phyloP scores from a whole-genome alignment of 2,113 vertebrate species.

The Callopanchax toddi region DNA sequence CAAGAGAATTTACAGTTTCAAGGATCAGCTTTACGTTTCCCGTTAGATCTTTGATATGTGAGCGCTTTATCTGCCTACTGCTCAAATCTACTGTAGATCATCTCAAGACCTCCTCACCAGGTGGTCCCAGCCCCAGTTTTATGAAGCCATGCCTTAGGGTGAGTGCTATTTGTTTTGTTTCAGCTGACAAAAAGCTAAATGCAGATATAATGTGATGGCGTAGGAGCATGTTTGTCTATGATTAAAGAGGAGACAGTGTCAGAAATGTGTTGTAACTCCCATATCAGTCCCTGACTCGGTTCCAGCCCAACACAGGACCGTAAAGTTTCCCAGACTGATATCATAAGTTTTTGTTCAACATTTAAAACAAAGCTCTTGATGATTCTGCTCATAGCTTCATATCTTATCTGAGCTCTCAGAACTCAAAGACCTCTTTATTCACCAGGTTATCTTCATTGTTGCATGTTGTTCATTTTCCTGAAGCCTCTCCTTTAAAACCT shows the following conservation, averaged over 20 bases:
- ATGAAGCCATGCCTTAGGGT: too few species aligned
- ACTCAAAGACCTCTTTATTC: constrained; percentile 17
- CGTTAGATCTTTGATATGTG: too few species aligned
- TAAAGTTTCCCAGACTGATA: constrained; percentile 51
- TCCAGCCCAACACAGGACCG: not conserved
- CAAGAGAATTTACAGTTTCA: not conserved
- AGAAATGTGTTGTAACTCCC: not conserved
- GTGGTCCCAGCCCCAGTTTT: too few species aligned
- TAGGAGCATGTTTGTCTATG: too few species aligned
- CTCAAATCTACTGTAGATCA: too few species aligned
- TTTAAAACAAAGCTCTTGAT: constrained; percentile 24
- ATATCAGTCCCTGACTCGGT: constrained; percentile 9
- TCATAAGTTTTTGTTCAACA: constrained; percentile 50
- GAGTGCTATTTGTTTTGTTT: too few species aligned
- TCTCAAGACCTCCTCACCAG: too few species aligned
- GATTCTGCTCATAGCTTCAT: constrained; percentile 55
- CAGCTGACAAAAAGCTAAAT: not conserved
- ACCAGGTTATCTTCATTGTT: not conserved
- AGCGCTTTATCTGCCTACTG: too few species aligned
- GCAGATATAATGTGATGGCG: too few species aligned
- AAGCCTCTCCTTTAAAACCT: too few species aligned
- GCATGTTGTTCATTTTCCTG: too few species aligned
- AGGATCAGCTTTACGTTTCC: not conserved
- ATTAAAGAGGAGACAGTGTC: too few species aligned
- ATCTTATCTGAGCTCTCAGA: constrained; percentile 69